A percentile compares a stretch with the other conserved stretches of the same genome.
These are phyloP conservation scores for Ptychodera flava DNA, from an alignment of 35 echinoderm and acorn worm species.

Conservation along the genomic window DNA sequence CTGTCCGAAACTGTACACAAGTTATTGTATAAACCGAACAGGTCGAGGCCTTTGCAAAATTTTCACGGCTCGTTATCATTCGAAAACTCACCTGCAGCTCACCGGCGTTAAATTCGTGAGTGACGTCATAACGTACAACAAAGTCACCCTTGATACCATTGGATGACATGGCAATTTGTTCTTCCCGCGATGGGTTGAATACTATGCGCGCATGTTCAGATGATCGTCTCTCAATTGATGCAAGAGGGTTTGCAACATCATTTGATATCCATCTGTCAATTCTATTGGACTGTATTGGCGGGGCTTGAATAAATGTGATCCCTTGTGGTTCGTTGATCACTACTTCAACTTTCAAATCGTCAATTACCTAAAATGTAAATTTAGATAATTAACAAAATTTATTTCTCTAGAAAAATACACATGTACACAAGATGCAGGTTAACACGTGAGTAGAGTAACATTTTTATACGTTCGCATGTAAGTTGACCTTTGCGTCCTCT, in stretches of 20 bases:
- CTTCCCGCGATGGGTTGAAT: neutral
- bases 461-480: neutral
- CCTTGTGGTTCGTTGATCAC: conserved; percentile 77
- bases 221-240: neutral
- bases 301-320: conserved; percentile 7
- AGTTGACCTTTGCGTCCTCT: neutral
- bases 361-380: conserved; percentile 50
- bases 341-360: conserved; percentile 49
- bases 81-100: conserved; percentile 78
- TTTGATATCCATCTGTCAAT: neutral
- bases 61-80: no score
- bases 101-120: conserved; percentile 63
- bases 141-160: conserved; percentile 80
- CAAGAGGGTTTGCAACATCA: neutral
- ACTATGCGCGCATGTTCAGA: neutral
- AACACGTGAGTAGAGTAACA: neutral
- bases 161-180: conserved; percentile 38
- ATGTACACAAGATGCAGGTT: neutral
- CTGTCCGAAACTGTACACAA: neutral
- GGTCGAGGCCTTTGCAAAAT: neutral
- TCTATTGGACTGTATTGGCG: neutral
- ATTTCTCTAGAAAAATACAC: neutral
- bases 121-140: conserved; percentile 71
- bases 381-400: neutral
- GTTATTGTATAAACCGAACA: neutral